Base-by-base conservation (phyloP, 2,888 invertebrate genomes). In the Ornithoptera alexandrae region DNA sequence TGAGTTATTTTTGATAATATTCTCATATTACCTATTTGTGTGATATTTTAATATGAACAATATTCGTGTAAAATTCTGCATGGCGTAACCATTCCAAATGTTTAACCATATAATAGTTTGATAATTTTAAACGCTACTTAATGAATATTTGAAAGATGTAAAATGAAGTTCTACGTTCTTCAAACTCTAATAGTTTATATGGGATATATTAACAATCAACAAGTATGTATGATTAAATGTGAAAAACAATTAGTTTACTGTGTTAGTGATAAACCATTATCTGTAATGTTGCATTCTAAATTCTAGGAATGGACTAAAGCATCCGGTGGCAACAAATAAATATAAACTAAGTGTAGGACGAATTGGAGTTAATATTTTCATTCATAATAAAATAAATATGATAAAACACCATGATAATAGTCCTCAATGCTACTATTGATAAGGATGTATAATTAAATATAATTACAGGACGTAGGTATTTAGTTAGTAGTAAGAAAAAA, bases 261-360 rank as follows among this genome's bases (percentile, higher is more conserved):
- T 74, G 74, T 72, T 72, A 74, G 59, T 68, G 78, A 80, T 79
- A 78, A 77, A 62, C 65, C 67, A 71, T 76, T 79, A 78, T 78
- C 76, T 71, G 46, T 24, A 67, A 64, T 71, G 69, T 67, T 70
- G 72, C 67, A 68, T 71, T 71, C 72, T 71, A 60, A 71, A 68
- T 79, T 77, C 79, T 76, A 75, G 71, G 77, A 80, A 72, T 69
- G 73, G n/a, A 67, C 69, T 66, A 72, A 72, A 63, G 30, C 70
- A 70, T 70, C 70, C 70, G 70, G 66, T 56, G 42, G 67, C 20
- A 60, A 42, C 56, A 61, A 64, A 67, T 70, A 67, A 67, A 64
- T 63, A 70, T 69, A 61, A 65, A 57, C 68, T 65, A 65, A 71
- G 68, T 67, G 70, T 69, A 50, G 70, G 71, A 69, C 63, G 69